Evolutionary conservation across 2,113 vertebrate species (phyloP).

Genomic region (Lynx canadensis): DNA sequence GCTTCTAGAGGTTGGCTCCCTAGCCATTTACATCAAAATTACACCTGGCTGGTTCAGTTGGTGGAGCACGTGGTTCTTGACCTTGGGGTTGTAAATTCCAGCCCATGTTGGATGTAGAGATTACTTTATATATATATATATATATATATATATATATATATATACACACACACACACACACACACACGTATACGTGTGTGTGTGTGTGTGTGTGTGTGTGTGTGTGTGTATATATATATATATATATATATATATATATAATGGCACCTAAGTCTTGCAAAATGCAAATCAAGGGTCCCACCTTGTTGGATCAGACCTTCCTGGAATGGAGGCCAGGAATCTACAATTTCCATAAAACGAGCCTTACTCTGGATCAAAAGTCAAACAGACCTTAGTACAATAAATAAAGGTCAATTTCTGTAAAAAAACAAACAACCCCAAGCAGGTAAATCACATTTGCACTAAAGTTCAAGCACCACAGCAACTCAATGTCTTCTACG

Average conservation of each 20-base stretch:
- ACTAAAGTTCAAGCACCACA: not conserved
- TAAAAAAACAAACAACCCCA: constrained; percentile 73
- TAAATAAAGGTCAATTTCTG: constrained; percentile 95
- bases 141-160: not conserved
- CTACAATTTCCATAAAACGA: not conserved
- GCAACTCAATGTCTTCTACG: not conserved
- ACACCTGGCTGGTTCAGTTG: not conserved
- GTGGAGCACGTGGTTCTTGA: not conserved
- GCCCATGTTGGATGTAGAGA: not conserved
- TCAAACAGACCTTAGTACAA: constrained; percentile 90
- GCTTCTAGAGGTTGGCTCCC: not conserved
- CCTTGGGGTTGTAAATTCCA: not conserved
- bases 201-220: no score
- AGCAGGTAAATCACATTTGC: not conserved
- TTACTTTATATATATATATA: not conserved
- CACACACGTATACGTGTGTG: accelerated
- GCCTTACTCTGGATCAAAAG: constrained; percentile 91
- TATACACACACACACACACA: not conserved
- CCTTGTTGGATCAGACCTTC: not conserved
- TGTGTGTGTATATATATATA: no score
- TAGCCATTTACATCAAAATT: not conserved
- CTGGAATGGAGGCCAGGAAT: not conserved
- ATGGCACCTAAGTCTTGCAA: not conserved
- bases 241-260: not conserved
- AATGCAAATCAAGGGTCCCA: not conserved